Base-by-base conservation (phyloP, 2,888 invertebrate species). In the Stenchaetothrips biformis region DNA sequence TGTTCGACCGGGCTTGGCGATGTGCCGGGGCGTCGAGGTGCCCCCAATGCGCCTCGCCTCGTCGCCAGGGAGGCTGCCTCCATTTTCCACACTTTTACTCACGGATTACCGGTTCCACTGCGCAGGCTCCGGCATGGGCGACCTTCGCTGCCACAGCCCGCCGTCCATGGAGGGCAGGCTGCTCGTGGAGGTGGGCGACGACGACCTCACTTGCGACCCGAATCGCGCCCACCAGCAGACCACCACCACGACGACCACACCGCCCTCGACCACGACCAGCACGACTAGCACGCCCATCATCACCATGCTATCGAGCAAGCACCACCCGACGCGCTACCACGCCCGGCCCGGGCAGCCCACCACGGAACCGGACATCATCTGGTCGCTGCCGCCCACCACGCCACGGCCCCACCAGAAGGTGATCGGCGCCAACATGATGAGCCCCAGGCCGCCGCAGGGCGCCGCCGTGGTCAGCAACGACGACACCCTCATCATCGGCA, bases 401-500 rank as follows among this genome's bases (percentile, higher is more conserved):
- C 80, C 82, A 11, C 18, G 9, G 67, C 59, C 77, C 80, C 37
- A 79, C 77, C 37, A 80, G 53, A 53, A 79, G 74, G 80, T 82
- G 78, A 78, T 79, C 78, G 78, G 80, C 79, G 79, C 11, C 80
- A 81, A 82, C 37, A 90, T 89, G 78, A 89, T 90, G 80, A 92
- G 92, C 86, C 89, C 89, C 78, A 90, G 90, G 18, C 89, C 88
- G 48, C 88, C 89, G 3, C 86, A 89, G 3, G 89, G 90, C 3
- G 89, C 89, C 81, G 89, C 90, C 11, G 88, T 92, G 0, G 90
- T 94, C 16, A 92, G 91, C 80, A 96, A 95, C 84, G 96, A 97
- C 84, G 96, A 96, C 84, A 96, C 95, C 7, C 88, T 97, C n/a
- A 96, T 97, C 80, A 96, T 97, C 81, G 95, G 95, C n/a, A 96